Evolutionary conservation across 2,113 vertebrate genomes (phyloP).

Genomic region (Elephantulus edwardii): DNA sequence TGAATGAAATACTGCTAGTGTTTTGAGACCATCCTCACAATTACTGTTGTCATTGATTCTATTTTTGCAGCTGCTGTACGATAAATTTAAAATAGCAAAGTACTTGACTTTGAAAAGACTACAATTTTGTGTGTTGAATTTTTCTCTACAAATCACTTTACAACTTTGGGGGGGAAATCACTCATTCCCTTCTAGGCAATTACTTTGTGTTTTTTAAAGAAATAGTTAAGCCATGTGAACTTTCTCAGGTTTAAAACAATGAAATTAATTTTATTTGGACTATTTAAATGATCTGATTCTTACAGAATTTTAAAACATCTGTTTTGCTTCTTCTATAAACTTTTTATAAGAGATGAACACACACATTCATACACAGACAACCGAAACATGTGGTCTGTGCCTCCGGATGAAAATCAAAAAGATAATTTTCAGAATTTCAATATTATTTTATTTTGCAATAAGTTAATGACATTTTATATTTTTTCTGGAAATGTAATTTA

Average conservation of each 20-base stretch:
- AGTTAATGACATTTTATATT: neutral
- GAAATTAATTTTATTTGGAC: neutral
- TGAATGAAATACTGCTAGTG: no score
- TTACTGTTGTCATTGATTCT: no score
- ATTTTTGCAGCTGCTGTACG: no score
- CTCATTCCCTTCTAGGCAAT: neutral
- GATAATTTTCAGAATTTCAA: neutral
- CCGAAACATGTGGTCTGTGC: neutral
- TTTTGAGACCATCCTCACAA: no score
- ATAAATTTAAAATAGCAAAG: neutral
- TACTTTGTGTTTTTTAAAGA: neutral
- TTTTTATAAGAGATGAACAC: no score
- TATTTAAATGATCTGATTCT: neutral
- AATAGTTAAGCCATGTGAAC: neutral
- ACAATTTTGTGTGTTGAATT: neutral
- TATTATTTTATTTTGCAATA: neutral
- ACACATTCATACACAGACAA: no score
- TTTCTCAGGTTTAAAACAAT: neutral
- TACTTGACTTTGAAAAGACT: neutral
- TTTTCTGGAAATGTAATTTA: neutral
- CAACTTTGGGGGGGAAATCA: conserved; percentile 4
- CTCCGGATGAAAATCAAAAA: neutral
- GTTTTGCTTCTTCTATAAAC: neutral
- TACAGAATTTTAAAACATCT: neutral
- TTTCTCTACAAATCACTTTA: neutral